Evolutionary conservation across 2,113 vertebrate genomes (phyloP), one percentile per base, ranked within the genome.

Genomic region (Trachemys scripta): DNA sequence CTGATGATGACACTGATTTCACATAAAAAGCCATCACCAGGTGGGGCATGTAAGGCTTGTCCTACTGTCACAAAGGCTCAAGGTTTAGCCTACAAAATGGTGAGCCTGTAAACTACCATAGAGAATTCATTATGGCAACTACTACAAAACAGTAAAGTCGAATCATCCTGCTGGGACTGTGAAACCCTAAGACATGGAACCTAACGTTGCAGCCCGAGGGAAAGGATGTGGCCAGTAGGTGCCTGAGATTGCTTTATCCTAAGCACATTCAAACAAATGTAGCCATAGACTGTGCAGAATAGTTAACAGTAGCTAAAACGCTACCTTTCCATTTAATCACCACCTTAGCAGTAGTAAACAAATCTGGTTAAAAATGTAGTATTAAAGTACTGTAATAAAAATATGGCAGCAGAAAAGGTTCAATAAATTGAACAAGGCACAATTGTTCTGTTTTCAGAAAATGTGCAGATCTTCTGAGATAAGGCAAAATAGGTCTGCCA

Each of bases 261-360:
- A 45, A 45, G 45, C 45, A 45, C 45, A 45, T 45, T 45, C 45
- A 45, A 76, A 97, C 75, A 97, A 96, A 97, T 0, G 0, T 3
- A 97, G 90, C 56, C 97, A 97, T 56, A 88, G 95, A 96, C 96
- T 59, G 27, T 87, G 95, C 89, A 81, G 94, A 97, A 94, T 85
- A 98, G 97, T 98, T 98, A 98, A 98, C 98, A 99, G 99, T 99
- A 99, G 99, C 99, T 99, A 99, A 99, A 99, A 99, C 99, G 98
- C 99, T 99, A 99, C 99, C 98, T 49, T 92, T 96, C 97, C 90
- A 4, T 98, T 98, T 98, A 99, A 99, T 99, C 98, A 99, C 99
- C 99, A 99, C 99, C 97, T 95, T 95, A 98, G 98, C 98, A 99
- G 99, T 98, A 98, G 99, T 99, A 98, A 98, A 98, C 97, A 98